Percentiles rank a stretch among this genome's conserved stretches.
phyloP scores from a whole-genome alignment of 2,113 vertebrate species.

The Macquaria ambigua region DNA sequence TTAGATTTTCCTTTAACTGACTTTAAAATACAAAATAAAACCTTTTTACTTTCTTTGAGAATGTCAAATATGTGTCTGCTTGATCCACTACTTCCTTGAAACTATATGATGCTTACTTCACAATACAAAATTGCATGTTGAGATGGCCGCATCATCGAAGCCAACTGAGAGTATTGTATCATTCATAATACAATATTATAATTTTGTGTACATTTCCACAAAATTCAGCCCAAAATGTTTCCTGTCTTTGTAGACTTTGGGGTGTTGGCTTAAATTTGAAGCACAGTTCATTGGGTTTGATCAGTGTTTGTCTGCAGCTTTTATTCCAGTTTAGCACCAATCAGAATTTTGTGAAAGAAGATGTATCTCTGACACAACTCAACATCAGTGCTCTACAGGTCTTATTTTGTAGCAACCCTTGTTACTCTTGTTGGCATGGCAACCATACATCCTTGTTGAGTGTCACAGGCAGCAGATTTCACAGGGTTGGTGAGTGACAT shows the following conservation, averaged over 20 bases:
- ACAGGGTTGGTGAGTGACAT: background rate
- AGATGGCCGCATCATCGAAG: background rate
- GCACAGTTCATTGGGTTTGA: background rate
- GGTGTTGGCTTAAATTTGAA: background rate
- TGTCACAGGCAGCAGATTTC: slow-evolving; percentile 40
- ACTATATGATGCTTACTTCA: background rate
- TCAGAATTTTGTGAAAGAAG: background rate
- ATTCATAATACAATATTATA: background rate
- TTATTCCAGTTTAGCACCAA: background rate
- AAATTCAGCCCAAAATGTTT: background rate
- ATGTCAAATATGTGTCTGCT: background rate
- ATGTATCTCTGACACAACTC: background rate
- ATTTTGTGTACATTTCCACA: background rate
- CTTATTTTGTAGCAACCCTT: background rate
- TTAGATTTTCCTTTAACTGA: background rate
- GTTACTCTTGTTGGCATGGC: slow-evolving; percentile 51
- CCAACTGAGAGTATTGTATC: background rate
- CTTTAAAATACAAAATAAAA: background rate
- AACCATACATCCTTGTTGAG: slow-evolving; percentile 56
- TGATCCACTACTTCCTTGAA: background rate
- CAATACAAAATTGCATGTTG: background rate
- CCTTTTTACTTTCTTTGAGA: too few relatives aligned
- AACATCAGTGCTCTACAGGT: background rate
- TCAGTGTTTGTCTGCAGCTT: background rate
- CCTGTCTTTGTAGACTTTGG: background rate